A percentile compares a stretch with the other conserved stretches of the same genome.
These are phyloP conservation scores for Agriopis marginaria DNA, from an alignment of 2,888 invertebrate genomes.

Conservation along the genomic window DNA sequence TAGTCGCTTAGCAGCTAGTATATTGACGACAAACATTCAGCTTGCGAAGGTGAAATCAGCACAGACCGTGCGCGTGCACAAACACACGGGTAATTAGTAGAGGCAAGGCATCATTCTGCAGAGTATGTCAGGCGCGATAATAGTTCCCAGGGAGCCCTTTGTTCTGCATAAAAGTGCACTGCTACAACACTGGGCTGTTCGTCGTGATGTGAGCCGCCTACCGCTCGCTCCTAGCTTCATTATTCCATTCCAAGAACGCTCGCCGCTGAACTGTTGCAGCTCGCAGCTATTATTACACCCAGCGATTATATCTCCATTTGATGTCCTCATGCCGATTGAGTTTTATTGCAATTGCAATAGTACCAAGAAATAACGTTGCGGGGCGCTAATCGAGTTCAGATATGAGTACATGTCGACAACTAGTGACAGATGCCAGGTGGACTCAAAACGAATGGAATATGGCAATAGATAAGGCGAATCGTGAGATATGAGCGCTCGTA, in stretches of 20 bases:
- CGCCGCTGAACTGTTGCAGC: constrained; percentile 58
- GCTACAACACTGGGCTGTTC: constrained; percentile 55
- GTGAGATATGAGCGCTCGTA: constrained; percentile 49
- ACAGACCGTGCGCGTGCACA: constrained; percentile 31
- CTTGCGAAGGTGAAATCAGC: constrained; percentile 8
- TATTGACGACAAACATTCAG: not conserved
- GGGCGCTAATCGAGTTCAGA: constrained; percentile 20
- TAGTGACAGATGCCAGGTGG: constrained; percentile 29
- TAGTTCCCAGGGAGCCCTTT: constrained; percentile 62
- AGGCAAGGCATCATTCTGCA: constrained; percentile 37
- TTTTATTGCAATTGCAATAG: constrained; percentile 25
- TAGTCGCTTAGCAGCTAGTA: constrained; percentile 11
- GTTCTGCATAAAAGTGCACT: constrained; percentile 58
- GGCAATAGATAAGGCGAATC: constrained; percentile 51
- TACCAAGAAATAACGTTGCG: constrained; percentile 21
- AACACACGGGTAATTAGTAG: constrained; percentile 36
- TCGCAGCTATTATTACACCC: constrained; percentile 54
- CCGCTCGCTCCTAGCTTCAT: constrained; percentile 59
- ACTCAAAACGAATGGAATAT: constrained; percentile 21
- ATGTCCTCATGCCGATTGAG: constrained; percentile 37
- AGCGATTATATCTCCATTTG: constrained; percentile 53
- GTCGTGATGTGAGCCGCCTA: constrained; percentile 63
- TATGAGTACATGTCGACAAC: constrained; percentile 10
- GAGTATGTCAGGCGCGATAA: constrained; percentile 51
- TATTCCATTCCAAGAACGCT: constrained; percentile 65